Evolutionary conservation across 2,888 invertebrate species (phyloP).

Genomic region (Amblyjoppa fuscipennis): DNA sequence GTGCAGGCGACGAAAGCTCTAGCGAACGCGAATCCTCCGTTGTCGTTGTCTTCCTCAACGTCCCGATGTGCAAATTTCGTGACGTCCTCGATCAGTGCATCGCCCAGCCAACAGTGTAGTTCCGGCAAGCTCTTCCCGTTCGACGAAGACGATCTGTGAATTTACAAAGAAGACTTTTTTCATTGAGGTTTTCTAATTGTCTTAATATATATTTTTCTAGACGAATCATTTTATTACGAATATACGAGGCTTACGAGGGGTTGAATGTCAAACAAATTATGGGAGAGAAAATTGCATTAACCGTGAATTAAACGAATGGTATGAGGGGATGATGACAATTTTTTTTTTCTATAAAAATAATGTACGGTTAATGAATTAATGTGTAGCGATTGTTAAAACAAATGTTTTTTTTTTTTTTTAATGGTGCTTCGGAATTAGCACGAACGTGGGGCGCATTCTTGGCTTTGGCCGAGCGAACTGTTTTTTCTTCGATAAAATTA

Average conservation of each 20-base stretch:
- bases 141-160: slow-evolving; percentile 92
- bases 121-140: slow-evolving; percentile 92
- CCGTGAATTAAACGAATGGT: not conserved
- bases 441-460: not conserved
- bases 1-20: slow-evolving; percentile 66
- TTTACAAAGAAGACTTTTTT: slow-evolving; percentile 73
- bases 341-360: not conserved
- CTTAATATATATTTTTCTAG: not conserved
- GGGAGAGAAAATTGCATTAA: not conserved
- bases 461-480: not conserved
- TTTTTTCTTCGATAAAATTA: not conserved
- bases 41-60: slow-evolving; percentile 65
- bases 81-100: slow-evolving; percentile 75
- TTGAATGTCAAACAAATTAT: not conserved
- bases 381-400: not conserved
- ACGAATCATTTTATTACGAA: not conserved
- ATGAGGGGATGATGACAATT: not conserved
- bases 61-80: slow-evolving; percentile 50
- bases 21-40: slow-evolving; percentile 64
- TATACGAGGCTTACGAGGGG: not conserved
- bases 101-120: slow-evolving; percentile 91
- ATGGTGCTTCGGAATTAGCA: not conserved
- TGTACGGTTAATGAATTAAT: not conserved
- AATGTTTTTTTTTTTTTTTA: not conserved
- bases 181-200: slow-evolving; percentile 1